Base-by-base conservation (phyloP, 2,113 vertebrate genomes). In the Crotalus horridus region DNA sequence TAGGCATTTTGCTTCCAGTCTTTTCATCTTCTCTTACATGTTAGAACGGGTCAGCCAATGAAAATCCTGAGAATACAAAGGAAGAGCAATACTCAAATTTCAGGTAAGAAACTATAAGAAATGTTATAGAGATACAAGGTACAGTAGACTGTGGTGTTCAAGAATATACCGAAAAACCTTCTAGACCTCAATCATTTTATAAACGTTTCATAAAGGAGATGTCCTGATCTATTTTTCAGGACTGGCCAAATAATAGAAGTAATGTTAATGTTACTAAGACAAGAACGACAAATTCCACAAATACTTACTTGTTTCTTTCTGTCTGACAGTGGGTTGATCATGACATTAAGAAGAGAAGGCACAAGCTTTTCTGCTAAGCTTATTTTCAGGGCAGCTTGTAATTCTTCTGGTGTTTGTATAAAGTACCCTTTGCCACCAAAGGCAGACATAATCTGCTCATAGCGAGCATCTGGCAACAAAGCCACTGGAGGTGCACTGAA, bases 31-130 rank as follows among this genome's bases (percentile, higher is more conserved):
- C 93, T 94, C 39, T 96, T 98, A 99, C 90, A 99, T 96, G 94
- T 98, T 99, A 91, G 99, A 99, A 92, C 97, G 98, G 8, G 99
- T 99, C 95, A 99, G 98, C 99, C 99, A 99, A 11, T 98, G 98
- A 96, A 99, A 99, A 55, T 99, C 99, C 99, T 99, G 94, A 94
- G 96, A 97, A 95, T 0, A 94, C 96, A 95, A 93, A 95, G 90
- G 33, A 58, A 20, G 21, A 88, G 15, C 54, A 26, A 61, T 20
- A 64, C 3, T 85, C 26, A 86, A 56, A 15, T 39, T 74, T 74
- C 74, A 81, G 74, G 3, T 21, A 81, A 39, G 17, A 81, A 81
- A 20, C 33, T 9, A 81, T 17, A 81, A 81, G 33, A 81, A 81
- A 81, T 81, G 17, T 43, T 39, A 81, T 43, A 43, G 15, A 39